Conservation (phyloP, 1,140 invertebrate species). For the Drosophila kepulauana region DNA sequence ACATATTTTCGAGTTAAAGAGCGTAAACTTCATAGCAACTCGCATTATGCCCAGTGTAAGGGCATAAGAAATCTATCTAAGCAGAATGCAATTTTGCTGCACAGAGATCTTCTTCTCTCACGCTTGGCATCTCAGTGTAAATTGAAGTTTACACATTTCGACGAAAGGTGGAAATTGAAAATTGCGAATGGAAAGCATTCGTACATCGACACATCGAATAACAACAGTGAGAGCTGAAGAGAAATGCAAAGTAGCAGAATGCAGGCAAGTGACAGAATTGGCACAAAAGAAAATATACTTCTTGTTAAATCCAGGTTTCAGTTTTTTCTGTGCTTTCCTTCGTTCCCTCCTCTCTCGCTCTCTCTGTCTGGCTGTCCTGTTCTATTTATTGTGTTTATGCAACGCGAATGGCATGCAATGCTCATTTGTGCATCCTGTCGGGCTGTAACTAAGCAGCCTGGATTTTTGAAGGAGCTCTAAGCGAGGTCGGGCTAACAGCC, state of each 20-base stretch:
- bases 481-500: not conserved
- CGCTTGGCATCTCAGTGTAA: constrained; percentile 48
- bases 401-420: constrained; percentile 36
- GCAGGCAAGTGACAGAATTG: constrained; percentile 45
- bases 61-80: constrained; percentile 18
- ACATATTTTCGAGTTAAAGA: not conserved
- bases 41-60: not conserved
- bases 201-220: constrained; percentile 51
- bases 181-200: constrained; percentile 70
- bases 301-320: constrained; percentile 19
- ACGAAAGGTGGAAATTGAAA: constrained; percentile 76
- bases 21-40: not conserved
- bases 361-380: not conserved
- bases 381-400: constrained; percentile 62
- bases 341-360: not conserved
- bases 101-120: constrained; percentile 42
- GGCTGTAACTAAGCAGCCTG: constrained; percentile 41
- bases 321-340: constrained; percentile 2
- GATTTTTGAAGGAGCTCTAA: not conserved
- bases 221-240: not conserved
- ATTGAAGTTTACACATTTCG: constrained; percentile 76
- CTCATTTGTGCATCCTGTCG: constrained; percentile 58
- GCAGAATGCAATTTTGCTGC: constrained; percentile 65
- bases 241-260: constrained; percentile 76
- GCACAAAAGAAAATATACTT: constrained; percentile 31